These are phyloP conservation scores for Rhynchonycteris naso DNA, from an alignment of 2,797 vertebrate species.

Conservation along the genomic window DNA sequence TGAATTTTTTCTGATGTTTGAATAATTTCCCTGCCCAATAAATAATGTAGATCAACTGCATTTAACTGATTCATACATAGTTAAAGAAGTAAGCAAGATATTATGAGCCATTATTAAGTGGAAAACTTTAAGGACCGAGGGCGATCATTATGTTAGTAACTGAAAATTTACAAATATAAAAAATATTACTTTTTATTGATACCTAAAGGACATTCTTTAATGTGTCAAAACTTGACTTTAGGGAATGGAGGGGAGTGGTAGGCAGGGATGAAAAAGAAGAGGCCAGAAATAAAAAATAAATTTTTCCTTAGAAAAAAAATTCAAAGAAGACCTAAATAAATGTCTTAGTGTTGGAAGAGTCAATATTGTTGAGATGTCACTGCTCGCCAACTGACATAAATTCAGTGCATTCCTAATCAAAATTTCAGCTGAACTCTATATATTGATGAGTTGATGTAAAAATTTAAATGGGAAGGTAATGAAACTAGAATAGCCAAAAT, in stretches of 20 bases:
- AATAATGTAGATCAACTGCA: conserved; percentile 42
- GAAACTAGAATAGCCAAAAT: not conserved
- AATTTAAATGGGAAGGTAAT: not conserved
- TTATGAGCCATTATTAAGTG: conserved; percentile 4
- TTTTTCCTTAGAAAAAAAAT: not conserved
- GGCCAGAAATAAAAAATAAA: not conserved
- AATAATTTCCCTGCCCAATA: conserved; percentile 78
- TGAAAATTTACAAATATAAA: not conserved
- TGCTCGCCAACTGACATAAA: not conserved
- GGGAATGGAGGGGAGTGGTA: not conserved
- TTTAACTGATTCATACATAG: not conserved
- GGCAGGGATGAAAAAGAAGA: not conserved
- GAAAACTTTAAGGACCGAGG: not conserved
- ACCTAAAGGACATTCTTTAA: conserved; percentile 27
- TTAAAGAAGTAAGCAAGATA: conserved; percentile 20
- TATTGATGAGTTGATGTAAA: not conserved
- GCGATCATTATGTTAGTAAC: conserved; percentile 23
- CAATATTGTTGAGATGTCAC: not conserved
- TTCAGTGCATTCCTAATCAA: not conserved
- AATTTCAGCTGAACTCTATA: not conserved
- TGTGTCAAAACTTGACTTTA: conserved; percentile 24
- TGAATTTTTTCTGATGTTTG: conserved; percentile 80
- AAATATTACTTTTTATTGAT: not conserved
- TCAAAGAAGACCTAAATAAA: not conserved
- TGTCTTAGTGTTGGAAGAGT: not conserved